These are phyloP conservation scores for Drosophila macrospina DNA, from an alignment of 2,888 invertebrate genomes.

Conservation along the genomic window DNA sequence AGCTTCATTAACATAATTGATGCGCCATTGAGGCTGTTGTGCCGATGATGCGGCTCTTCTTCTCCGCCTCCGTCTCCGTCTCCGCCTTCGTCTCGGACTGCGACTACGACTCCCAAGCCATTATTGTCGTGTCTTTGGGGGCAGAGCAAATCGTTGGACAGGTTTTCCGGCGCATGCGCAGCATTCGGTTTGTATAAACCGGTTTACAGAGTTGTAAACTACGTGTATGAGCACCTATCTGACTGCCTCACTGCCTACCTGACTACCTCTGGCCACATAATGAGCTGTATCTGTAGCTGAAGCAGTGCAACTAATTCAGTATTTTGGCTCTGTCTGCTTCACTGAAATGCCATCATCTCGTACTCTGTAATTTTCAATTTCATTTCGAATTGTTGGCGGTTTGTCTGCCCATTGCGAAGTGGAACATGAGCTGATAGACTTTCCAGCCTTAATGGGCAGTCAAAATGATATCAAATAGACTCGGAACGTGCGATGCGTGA, in stretches of 20 bases:
- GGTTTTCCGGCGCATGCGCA: constrained; percentile 70
- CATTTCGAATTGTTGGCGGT: constrained; percentile 54
- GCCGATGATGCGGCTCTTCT: constrained; percentile 36
- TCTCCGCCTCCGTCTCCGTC: constrained; percentile 1
- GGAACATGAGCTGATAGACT: constrained; percentile 43
- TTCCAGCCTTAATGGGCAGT: constrained; percentile 48
- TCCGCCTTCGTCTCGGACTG: constrained; percentile 4
- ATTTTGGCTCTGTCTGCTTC: constrained; percentile 18
- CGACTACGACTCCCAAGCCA: constrained; percentile 39
- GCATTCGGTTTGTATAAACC: constrained; percentile 48
- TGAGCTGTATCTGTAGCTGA: constrained; percentile 28
- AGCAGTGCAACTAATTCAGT: constrained; percentile 12
- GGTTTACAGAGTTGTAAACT: constrained; percentile 53
- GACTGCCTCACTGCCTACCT: constrained; percentile 17
- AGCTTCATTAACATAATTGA: constrained; percentile 79
- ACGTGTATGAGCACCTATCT: constrained; percentile 38
- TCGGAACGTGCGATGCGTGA: constrained; percentile 11
- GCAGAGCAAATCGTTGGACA: constrained; percentile 71
- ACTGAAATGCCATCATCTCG: constrained; percentile 29
- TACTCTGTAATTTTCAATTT: constrained; percentile 69
- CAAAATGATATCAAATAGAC: constrained; percentile 19
- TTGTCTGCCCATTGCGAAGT: constrained; percentile 23
- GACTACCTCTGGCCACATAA: constrained; percentile 26
- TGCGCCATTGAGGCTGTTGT: constrained; percentile 71
- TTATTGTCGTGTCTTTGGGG: constrained; percentile 67